A percentile compares a stretch with the other conserved stretches of the same genome.
Conservation (phyloP, 37 sponge, comb jelly and placozoan species). For the Ephydatia muelleri region DNA sequence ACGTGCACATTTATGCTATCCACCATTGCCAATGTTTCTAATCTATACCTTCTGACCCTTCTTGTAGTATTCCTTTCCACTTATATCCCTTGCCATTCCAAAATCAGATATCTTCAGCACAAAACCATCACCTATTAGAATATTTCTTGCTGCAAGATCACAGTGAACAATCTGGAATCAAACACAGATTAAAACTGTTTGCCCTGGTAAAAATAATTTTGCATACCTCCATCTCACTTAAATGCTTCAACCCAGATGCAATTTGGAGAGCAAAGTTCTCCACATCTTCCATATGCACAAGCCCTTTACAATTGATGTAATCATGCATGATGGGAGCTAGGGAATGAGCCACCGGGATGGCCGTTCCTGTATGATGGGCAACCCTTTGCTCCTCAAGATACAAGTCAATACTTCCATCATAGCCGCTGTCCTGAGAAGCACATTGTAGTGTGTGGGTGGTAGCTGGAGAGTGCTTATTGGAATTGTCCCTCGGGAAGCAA, state of each 20-base stretch:
- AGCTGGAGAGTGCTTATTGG: not conserved
- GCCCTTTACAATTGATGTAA: slow-evolving; percentile 50
- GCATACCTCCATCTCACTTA: slow-evolving; percentile 42
- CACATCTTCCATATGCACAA: slow-evolving; percentile 60
- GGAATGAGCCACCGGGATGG: no score
- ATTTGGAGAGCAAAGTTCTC: slow-evolving; percentile 82
- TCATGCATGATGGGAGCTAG: slow-evolving; percentile 33
- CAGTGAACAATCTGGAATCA: slow-evolving; percentile 66
- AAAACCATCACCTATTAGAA: slow-evolving; percentile 66
- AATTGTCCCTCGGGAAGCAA: not conserved
- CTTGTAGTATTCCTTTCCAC: slow-evolving; percentile 28
- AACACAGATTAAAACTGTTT: not conserved
- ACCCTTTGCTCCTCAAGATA: not conserved
- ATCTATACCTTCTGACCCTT: not conserved
- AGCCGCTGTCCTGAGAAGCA: not conserved
- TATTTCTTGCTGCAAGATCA: slow-evolving; percentile 77
- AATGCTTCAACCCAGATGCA: slow-evolving; percentile 60
- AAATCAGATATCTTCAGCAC: slow-evolving; percentile 32
- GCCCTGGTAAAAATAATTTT: not conserved
- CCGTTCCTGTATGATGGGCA: not conserved
- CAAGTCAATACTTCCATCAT: not conserved
- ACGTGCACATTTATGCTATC: not conserved
- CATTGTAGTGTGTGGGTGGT: not conserved
- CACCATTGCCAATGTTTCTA: not conserved
- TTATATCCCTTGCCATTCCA: slow-evolving; percentile 24